Evolutionary conservation across 2,113 vertebrate genomes (phyloP).

Genomic region (Dasyurus viverrinus): DNA sequence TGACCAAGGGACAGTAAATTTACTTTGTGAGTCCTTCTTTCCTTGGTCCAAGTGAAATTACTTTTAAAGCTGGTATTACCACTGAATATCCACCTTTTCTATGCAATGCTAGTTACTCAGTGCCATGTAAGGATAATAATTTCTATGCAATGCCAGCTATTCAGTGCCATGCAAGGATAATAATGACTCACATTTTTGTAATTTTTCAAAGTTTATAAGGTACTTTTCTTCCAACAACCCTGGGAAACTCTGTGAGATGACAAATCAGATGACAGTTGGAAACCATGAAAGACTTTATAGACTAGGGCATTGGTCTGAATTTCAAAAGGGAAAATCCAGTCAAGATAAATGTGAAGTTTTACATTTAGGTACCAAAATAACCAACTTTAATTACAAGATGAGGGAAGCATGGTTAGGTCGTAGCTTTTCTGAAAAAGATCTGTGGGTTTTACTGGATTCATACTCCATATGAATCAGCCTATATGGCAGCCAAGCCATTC

Average conservation of each 20-base stretch:
- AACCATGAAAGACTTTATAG: not conserved
- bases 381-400: not conserved
- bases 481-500: not conserved
- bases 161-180: not conserved
- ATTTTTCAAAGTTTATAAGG: constrained; percentile 6
- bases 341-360: not conserved
- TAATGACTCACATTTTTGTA: not conserved
- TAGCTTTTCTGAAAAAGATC: not conserved
- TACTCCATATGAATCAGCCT: not conserved
- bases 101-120: not conserved
- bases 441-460: not conserved
- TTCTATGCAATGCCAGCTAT: not conserved
- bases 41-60: not conserved
- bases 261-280: not conserved
- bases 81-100: not conserved
- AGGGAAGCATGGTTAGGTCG: not conserved
- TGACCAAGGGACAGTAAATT: not conserved
- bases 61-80: not conserved
- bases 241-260: not conserved
- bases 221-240: not conserved
- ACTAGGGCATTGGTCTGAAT: not conserved
- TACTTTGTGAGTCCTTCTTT: not conserved
- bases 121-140: not conserved
- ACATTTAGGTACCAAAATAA: not conserved
- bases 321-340: not conserved